Conservation (phyloP, 1,140 invertebrate species). For the Zaprionus ornatus region DNA sequence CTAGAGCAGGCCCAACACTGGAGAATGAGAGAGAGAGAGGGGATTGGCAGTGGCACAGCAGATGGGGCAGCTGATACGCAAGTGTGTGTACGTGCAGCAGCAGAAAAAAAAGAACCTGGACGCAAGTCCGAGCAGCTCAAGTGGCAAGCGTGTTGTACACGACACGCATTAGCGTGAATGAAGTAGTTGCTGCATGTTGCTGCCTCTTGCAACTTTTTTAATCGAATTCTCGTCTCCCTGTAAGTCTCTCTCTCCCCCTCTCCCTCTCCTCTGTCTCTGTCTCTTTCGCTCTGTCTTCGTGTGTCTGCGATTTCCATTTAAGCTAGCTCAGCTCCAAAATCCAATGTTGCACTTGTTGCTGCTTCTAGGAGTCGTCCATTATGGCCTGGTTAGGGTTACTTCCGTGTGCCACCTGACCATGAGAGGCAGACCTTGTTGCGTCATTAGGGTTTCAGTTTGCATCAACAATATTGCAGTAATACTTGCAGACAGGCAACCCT, state of each 20-base stretch:
- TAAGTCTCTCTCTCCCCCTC: neutral
- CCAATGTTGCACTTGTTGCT: conserved; percentile 64
- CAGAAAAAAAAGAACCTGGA: conserved; percentile 14
- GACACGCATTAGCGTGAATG: conserved; percentile 83
- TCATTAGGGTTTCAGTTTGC: neutral
- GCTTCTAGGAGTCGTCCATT: conserved; percentile 22
- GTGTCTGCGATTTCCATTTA: conserved; percentile 71
- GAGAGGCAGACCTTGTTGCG: neutral
- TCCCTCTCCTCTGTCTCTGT: neutral
- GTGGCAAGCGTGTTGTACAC: conserved; percentile 80
- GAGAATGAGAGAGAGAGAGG: neutral
- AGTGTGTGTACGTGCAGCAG: conserved; percentile 50
- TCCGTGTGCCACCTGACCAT: conserved; percentile 42
- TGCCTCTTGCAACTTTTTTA: conserved; percentile 59
- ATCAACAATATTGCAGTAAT: too few relatives aligned
- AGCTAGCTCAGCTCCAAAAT: conserved; percentile 63
- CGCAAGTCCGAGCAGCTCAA: conserved; percentile 56
- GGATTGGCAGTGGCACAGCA: neutral
- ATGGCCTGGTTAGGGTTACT: conserved; percentile 46
- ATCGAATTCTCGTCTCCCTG: conserved; percentile 61
- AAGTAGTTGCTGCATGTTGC: conserved; percentile 61
- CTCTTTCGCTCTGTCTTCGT: conserved; percentile 18
- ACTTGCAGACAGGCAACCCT: neutral
- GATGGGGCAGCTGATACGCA: conserved; percentile 54
- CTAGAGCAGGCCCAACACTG: conserved; percentile 18